These are phyloP conservation scores for Melanitta fusca DNA, from an alignment of 2,797 vertebrate genomes.

Conservation along the genomic window DNA sequence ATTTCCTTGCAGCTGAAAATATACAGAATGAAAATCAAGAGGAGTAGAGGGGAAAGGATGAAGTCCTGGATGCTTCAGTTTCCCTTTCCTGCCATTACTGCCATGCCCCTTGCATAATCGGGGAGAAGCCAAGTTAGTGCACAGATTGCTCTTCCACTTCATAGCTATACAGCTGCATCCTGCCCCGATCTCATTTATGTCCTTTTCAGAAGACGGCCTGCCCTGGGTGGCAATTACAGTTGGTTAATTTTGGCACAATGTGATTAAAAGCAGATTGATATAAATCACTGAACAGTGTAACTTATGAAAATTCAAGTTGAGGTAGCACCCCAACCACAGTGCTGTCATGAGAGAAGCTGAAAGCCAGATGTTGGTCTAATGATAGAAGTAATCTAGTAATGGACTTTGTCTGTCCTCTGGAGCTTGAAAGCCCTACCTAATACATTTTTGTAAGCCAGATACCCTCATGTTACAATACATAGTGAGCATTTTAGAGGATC, in stretches of 20 bases:
- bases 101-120: not conserved
- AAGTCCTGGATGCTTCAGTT: not conserved
- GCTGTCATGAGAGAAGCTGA: constrained; percentile 37
- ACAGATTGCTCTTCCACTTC: not conserved
- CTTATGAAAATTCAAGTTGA: constrained; percentile 57
- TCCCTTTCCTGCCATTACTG: not conserved
- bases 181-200: not conserved
- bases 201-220: not conserved
- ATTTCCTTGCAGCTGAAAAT: constrained; percentile 28
- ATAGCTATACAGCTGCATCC: constrained; percentile 9
- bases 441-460: not conserved
- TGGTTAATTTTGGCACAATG: constrained; percentile 50
- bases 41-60: not conserved
- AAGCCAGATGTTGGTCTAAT: constrained; percentile 52
- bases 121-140: not conserved
- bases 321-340: not conserved
- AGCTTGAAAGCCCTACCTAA: not conserved
- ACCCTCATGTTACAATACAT: not conserved
- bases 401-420: not conserved
- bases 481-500: constrained; percentile 8
- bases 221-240: constrained; percentile 31
- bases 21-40: not conserved
- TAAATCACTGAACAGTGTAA: constrained; percentile 43
- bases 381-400: constrained; percentile 28
- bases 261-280: constrained; percentile 63